phyloP scores from a whole-genome alignment of 2,797 vertebrate species.

The Parambassis ranga region DNA sequence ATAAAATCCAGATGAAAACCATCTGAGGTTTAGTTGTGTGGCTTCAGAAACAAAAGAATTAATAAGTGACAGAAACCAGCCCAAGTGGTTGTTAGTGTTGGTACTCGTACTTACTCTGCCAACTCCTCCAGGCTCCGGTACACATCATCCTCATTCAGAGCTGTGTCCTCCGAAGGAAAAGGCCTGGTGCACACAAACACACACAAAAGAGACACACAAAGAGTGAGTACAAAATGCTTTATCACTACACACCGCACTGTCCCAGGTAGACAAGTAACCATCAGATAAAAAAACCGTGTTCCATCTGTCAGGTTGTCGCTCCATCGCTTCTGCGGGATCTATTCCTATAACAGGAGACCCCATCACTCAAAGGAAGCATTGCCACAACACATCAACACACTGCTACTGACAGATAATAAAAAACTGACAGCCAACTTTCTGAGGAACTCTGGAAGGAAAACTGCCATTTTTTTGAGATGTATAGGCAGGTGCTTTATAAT shows the following conservation, averaged over 20 bases:
- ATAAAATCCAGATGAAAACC: not conserved
- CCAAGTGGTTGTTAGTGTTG: slow-evolving; percentile 10
- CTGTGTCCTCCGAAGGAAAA: slow-evolving; percentile 95
- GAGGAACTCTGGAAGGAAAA: slow-evolving; percentile 26
- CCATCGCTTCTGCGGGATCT: slow-evolving; percentile 43
- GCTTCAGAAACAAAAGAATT: not conserved
- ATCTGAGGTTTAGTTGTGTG: not conserved
- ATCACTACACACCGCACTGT: slow-evolving; percentile 22
- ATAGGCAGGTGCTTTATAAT: slow-evolving; percentile 19
- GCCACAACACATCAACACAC: slow-evolving; percentile 59
- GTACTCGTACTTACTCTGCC: slow-evolving; percentile 89
- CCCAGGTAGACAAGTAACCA: slow-evolving; percentile 45
- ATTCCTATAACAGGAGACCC: slow-evolving; percentile 34
- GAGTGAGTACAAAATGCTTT: slow-evolving; percentile 20
- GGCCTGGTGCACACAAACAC: slow-evolving; percentile 78
- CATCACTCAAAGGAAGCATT: slow-evolving; percentile 61
- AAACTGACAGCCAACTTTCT: slow-evolving; percentile 10
- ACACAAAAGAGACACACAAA: slow-evolving; percentile 17
- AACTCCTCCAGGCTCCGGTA: slow-evolving; percentile 97
- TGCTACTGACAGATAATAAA: slow-evolving; percentile 44
- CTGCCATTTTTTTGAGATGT: slow-evolving; percentile 13
- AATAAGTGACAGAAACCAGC: slow-evolving; percentile 9
- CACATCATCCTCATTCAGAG: slow-evolving; percentile 93
- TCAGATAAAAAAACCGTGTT: slow-evolving; percentile 5
- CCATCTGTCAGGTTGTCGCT: slow-evolving; percentile 51